Evolutionary conservation across 2,888 invertebrate genomes (phyloP).

Genomic region (Tortricodes alternella): DNA sequence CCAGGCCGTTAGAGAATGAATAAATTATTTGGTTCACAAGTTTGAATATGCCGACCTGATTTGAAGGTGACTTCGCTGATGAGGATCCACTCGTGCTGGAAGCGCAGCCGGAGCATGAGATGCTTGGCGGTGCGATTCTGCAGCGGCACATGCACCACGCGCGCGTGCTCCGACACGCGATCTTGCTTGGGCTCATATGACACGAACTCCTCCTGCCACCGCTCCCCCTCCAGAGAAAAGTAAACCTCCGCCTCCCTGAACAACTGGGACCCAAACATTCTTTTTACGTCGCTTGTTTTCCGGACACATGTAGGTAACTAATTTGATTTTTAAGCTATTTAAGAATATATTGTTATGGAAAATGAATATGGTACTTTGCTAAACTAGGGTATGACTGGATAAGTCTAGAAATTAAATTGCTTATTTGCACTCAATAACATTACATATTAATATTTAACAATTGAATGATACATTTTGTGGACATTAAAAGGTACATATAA

Average conservation of each 20-base stretch:
- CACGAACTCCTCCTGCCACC: conserved; percentile 87
- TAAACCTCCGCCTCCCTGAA: conserved; percentile 89
- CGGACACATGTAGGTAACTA: too few species aligned
- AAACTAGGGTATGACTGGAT: too few species aligned
- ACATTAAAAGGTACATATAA: not conserved
- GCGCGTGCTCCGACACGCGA: conserved; percentile 80
- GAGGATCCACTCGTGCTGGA: conserved; percentile 93
- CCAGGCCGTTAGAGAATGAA: not conserved
- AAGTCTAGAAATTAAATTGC: too few species aligned
- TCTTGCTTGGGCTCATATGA: conserved; percentile 84
- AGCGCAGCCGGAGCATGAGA: conserved; percentile 88
- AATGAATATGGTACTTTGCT: too few species aligned
- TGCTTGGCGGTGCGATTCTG: conserved; percentile 89
- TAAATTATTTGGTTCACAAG: not conserved
- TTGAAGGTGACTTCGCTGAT: conserved; percentile 94
- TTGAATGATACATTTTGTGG: too few species aligned
- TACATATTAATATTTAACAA: too few species aligned
- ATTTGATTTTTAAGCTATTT: too few species aligned
- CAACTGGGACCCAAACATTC: conserved; percentile 75
- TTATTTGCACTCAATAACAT: too few species aligned
- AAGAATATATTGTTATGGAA: too few species aligned
- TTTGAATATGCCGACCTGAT: conserved; percentile 83
- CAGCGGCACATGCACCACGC: conserved; percentile 88
- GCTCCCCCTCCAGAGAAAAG: conserved; percentile 90
- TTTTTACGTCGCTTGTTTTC: too few species aligned